Base-by-base conservation (phyloP, 2,888 invertebrate species). In the Dendrolimus houi region DNA sequence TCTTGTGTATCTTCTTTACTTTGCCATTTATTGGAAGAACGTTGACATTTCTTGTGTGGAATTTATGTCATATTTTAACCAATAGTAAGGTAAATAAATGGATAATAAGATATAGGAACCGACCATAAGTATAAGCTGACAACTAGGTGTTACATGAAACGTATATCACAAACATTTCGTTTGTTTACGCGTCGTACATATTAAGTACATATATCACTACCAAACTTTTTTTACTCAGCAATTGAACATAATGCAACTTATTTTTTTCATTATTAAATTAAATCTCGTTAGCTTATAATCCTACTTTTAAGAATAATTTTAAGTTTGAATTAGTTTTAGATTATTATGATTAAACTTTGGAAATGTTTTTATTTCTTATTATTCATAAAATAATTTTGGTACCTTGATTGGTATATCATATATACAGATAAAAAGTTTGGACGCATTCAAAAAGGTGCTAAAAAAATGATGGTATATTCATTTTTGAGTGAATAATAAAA, bases 281-380 rank as follows among this genome's bases (percentile, higher is more conserved):
- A 85, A 86, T 87, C 86, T 87, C 85, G 75, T 79, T 85, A 83
- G 80, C 64, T 10, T 47, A 2, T 10, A 47, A 8, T 41, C 47
- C n/a, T 41, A 55, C 13, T 13, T 47, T 54, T n/a, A 29, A 52
- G n/a, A 40, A 13, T 53, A 56, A 41, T 41, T 41, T 10, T 56
- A 53, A 53, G 52, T 13, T 53, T 53, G 12, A 13, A n/a, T 53
- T 54, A 41, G 47, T 0, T 47, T 47, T 47, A 47, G 47, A 47
- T 47, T 29, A 29, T 47, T 47, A 47, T 8, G 29, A 29, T 47
- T 47, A 47, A 47, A 47, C 9, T 9, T 47, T 47, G 47, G 47
- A 47, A 47, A 47, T 47, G 47, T 47, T 2, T 47, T 2, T 17
- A 17, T 17, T 17, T 29, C 29, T 6, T 29, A 29, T 29, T 29